These are phyloP conservation scores for Amblyopsis hoosieri DNA, from an alignment of 2,797 vertebrate genomes.

Conservation along the genomic window DNA sequence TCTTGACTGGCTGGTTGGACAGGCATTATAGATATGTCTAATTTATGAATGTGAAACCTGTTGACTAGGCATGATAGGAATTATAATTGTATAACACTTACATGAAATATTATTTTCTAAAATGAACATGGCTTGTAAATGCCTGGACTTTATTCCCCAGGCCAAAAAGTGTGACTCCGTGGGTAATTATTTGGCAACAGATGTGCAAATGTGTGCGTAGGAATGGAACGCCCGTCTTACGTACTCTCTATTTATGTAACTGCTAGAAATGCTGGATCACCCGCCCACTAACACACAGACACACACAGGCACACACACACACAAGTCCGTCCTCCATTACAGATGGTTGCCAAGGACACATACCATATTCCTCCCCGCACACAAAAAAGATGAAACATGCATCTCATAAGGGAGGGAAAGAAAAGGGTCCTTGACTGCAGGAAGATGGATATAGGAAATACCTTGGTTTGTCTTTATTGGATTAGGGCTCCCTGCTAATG, in stretches of 20 bases:
- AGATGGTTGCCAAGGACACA: constrained; percentile 54
- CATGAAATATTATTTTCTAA: too few relatives aligned
- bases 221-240: constrained; percentile 7
- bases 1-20: too few relatives aligned
- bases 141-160: not conserved
- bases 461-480: constrained; percentile 75
- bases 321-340: constrained; percentile 8
- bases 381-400: constrained; percentile 23
- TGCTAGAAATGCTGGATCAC: constrained; percentile 15
- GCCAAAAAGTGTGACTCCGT: constrained; percentile 3
- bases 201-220: constrained; percentile 13
- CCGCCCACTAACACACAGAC: not conserved
- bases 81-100: too few relatives aligned
- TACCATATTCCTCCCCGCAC: constrained; percentile 24
- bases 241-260: constrained; percentile 4
- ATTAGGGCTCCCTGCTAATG: constrained; percentile 64
- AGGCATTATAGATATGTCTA: too few relatives aligned
- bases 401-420: constrained; percentile 30
- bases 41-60: too few relatives aligned
- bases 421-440: constrained; percentile 28
- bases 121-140: not conserved
- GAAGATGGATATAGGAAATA: constrained; percentile 53
- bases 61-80: too few relatives aligned
- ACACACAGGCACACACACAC: not conserved
- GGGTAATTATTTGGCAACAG: constrained; percentile 1